phyloP scores from a whole-genome alignment of 2,797 vertebrate species.

The Lagorchestes hirsutus region DNA sequence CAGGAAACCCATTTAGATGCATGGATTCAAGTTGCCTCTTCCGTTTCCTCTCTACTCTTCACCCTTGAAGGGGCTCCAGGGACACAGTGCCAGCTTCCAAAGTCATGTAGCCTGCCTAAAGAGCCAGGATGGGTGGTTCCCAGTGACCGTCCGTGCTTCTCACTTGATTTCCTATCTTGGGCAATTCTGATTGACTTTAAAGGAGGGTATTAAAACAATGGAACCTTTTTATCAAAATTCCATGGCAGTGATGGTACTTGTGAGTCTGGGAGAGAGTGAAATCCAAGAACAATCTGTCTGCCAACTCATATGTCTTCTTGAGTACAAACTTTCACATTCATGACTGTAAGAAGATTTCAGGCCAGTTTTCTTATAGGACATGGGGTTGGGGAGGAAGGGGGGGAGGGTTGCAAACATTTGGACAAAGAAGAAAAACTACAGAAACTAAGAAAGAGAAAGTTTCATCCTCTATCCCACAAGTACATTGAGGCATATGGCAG shows the following conservation, averaged over 20 bases:
- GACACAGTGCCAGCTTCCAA: neutral
- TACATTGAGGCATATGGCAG: neutral
- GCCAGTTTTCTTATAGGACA: neutral
- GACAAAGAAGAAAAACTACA: neutral
- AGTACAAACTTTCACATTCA: neutral
- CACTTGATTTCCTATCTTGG: slow-evolving; percentile 35
- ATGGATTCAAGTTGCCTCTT: neutral
- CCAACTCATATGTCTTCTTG: neutral
- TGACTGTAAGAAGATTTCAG: slow-evolving; percentile 1
- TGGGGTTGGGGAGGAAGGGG: neutral
- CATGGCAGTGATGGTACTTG: neutral
- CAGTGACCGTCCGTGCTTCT: neutral
- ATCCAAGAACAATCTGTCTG: neutral
- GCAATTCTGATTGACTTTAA: slow-evolving; percentile 13
- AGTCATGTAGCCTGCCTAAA: neutral
- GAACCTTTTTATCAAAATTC: slow-evolving; percentile 25
- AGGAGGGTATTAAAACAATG: neutral
- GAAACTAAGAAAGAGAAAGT: neutral
- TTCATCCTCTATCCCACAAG: neutral
- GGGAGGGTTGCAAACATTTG: neutral
- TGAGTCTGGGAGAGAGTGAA: neutral
- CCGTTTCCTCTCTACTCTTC: neutral
- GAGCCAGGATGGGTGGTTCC: slow-evolving; percentile 10
- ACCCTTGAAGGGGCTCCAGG: slow-evolving; percentile 12
- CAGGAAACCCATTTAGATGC: slow-evolving; percentile 8